Base-by-base conservation (phyloP, 2,113 vertebrate species). In the Antennarius striatus region DNA sequence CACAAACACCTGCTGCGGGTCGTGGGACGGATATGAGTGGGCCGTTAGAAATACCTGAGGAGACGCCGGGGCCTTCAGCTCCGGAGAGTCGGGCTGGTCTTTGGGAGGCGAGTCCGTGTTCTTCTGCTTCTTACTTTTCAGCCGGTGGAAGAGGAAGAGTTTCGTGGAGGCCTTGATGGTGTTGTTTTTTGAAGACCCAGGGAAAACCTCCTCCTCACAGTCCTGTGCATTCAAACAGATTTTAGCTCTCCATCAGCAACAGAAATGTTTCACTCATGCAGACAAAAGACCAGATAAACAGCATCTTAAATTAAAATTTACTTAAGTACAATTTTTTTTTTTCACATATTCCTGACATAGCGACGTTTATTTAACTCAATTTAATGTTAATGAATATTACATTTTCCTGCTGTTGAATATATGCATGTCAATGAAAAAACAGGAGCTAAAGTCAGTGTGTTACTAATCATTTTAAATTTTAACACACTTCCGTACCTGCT, bases 121-220 rank as follows among this genome's bases (percentile, higher is more conserved):
- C 92, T 95, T 98, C 64, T 92, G 92, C 79, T 95, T 98, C 84
- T 95, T 98, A 79, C 82, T 90, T 71, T 52, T 91, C 58, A 98
- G 86, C 75, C 95, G 93, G 32, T 91, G 95, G 80, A 99, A 95
- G 89, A 97, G 97, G 84, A 95, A 95, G 28, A 96, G 93, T 80
- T 96, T 99, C 40, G 95, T 92, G 61, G 96, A 96, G 29, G 95
- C 91, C 86, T 96, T 99, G 75, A 95, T 90, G 54, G 94, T 68
- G 70, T 94, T 88, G 39, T 92, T 91, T 87, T 96, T 98, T 71
- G 95, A 92, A 80, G 96, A 93, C 61, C 93, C 94, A 30, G 90
- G 86, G 58, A 94, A 93, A 43, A 91, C 83, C 40, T 97, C 94
- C 62, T 94, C 96, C 50, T 94, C 95, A 93, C 92, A 95, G 73